Base-by-base conservation (phyloP, 37 sponge, comb jelly and placozoan genomes). In the Corticium candelabrum region DNA sequence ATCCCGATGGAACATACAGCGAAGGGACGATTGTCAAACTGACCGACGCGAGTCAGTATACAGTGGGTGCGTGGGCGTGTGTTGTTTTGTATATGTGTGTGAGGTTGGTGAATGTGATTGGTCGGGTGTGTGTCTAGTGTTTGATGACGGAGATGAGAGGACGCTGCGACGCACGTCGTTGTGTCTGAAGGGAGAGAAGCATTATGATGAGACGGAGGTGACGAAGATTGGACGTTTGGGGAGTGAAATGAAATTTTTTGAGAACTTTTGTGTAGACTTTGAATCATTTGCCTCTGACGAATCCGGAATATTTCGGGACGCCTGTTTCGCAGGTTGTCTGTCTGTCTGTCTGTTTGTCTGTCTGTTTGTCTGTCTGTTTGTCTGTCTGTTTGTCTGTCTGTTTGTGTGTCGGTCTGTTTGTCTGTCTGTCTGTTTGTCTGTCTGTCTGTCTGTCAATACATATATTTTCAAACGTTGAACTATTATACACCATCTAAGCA, bases 131-230 rank as follows among this genome's bases (percentile, higher is more conserved):
- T 0, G 1, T 43, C 4, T 82, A 94, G 94, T 93, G 78, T 95
- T 95, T 87, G 96, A 95, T 81, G 96, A 95, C 79, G 92, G 92
- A 4, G 96, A 95, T 80, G 88, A 91, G 68, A 34, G 87, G 40
- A 89, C 92, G 0, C 78, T 95, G 38, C 86, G 84, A 77, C 67
- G 96, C 21, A 88, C 93, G 40, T 84, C 85, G 0, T 76, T 95
- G n/a, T 92, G 92, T 38, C 78, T 91, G 30, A 86, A 95, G 62
- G 96, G 96, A 68, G 90, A 71, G 37, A 86, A 88, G 57, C 96
- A 95, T 73, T 95, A 80, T 41, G 67, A 90, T 67, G 89, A 87
- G 80, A 91, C 89, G 80, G 90, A 90, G 88, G 92, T 91, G 40
- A 74, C 57, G 41, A 35, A 5, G 36, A 39, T 37, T 11, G 36